A percentile compares a stretch with the other conserved stretches of the same genome.
Conservation (phyloP, 2,797 vertebrate genomes). For the Champsocephalus esox region DNA sequence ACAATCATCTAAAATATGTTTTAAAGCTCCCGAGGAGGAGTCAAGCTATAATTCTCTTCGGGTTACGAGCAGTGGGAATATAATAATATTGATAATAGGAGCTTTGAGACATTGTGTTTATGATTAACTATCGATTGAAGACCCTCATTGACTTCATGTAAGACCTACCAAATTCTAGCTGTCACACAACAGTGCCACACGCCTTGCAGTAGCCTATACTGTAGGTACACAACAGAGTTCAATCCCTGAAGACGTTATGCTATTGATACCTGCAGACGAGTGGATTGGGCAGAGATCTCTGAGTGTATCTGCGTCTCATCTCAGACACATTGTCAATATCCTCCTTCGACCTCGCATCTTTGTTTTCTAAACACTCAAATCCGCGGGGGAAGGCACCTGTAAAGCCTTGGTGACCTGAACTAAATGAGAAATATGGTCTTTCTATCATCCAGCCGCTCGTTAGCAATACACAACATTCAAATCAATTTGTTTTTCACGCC, state of each 20-base stretch:
- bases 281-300: slow-evolving; percentile 66
- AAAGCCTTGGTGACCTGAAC: slow-evolving; percentile 1
- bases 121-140: neutral
- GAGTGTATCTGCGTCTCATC: slow-evolving; percentile 47
- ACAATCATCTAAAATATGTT: neutral
- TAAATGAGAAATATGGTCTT: slow-evolving; percentile 9
- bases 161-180: slow-evolving; percentile 20
- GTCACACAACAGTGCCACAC: slow-evolving; percentile 18
- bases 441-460: slow-evolving; percentile 45
- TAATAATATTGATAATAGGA: neutral
- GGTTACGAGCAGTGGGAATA: neutral
- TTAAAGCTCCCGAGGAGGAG: neutral
- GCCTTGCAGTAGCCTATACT: slow-evolving; percentile 1
- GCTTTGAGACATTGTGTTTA: slow-evolving; percentile 1
- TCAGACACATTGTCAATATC: slow-evolving; percentile 70
- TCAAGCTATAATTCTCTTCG: neutral
- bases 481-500: slow-evolving; percentile 17
- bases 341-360: slow-evolving; percentile 31
- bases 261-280: slow-evolving; percentile 63
- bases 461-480: slow-evolving; percentile 17
- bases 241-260: slow-evolving; percentile 55
- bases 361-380: slow-evolving; percentile 55
- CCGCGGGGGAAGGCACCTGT: slow-evolving; percentile 18
- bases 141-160: slow-evolving; percentile 24
- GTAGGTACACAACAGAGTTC: slow-evolving; percentile 42